Conservation (phyloP, 2,113 vertebrate genomes). For the Petrocephalus zakoni region DNA sequence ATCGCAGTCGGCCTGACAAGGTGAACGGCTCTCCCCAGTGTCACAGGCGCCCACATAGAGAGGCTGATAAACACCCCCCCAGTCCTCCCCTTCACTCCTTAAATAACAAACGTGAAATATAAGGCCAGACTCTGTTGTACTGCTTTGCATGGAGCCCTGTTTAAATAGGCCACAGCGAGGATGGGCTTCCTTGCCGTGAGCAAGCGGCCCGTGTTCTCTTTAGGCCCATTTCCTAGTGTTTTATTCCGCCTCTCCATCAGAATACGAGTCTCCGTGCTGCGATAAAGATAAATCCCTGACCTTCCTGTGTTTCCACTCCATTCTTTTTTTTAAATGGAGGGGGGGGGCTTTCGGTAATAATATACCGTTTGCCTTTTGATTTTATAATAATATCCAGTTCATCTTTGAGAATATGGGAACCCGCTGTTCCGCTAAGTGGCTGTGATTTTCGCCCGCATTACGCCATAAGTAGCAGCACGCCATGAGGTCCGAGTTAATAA, state of each 20-base stretch:
- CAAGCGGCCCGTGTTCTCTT: not conserved
- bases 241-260: not conserved
- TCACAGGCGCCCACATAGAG: conserved; percentile 14
- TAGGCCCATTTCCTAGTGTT: not conserved
- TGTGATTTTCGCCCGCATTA: conserved; percentile 50
- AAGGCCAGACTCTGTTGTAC: not conserved
- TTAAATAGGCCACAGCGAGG: not conserved
- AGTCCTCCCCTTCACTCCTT: not conserved
- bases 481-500: conserved; percentile 63
- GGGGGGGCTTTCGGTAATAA: not conserved
- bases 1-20: conserved; percentile 35
- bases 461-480: conserved; percentile 56
- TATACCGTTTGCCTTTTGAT: not conserved
- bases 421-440: conserved; percentile 44
- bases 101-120: conserved; percentile 12
- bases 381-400: conserved; percentile 2
- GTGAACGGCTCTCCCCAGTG: conserved; percentile 27
- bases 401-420: conserved; percentile 35
- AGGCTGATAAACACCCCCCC: conserved; percentile 17
- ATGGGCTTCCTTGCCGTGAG: not conserved
- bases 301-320: not conserved
- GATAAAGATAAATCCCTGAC: not conserved
- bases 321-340: not conserved
- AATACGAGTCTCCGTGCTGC: not conserved
- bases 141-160: not conserved